A percentile compares a stretch with the other conserved stretches of the same genome.
These are phyloP conservation scores for Pipistrellus pipistrellus DNA, from an alignment of 2,797 vertebrate species.

Conservation along the genomic window DNA sequence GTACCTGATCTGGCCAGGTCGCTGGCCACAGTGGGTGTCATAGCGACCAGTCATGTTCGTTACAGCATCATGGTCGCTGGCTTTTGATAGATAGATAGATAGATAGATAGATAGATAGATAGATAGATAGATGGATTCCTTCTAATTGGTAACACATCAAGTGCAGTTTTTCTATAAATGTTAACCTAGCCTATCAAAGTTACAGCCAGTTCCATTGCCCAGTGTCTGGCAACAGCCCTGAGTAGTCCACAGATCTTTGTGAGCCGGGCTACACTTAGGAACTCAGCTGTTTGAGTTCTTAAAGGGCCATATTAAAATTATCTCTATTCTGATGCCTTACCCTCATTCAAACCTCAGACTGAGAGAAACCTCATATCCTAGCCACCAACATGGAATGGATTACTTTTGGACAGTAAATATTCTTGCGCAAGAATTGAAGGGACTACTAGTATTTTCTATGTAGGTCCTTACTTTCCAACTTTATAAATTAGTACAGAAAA, in stretches of 20 bases:
- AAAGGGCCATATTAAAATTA: slow-evolving; percentile 4
- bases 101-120: too few species aligned
- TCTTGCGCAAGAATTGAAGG: not conserved
- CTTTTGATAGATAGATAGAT: too few species aligned
- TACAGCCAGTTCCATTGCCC: not conserved
- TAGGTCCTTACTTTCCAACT: not conserved
- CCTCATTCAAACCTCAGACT: not conserved
- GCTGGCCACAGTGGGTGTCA: too few species aligned
- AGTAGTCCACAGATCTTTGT: slow-evolving; percentile 1
- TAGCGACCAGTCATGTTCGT: too few species aligned
- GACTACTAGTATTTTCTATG: not conserved
- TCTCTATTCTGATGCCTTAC: not conserved
- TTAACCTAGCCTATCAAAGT: not conserved
- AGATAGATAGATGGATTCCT: not conserved
- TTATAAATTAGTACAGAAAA: not conserved
- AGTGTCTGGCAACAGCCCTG: not conserved
- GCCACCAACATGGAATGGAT: not conserved
- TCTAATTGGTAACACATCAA: not conserved
- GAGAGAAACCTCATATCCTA: not conserved
- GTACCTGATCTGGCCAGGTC: too few species aligned
- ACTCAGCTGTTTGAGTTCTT: not conserved
- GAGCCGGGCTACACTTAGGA: not conserved
- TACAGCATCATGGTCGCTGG: too few species aligned
- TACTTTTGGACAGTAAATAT: not conserved
- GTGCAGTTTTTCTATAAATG: not conserved